These are phyloP conservation scores for Hippocampus zosterae DNA, from an alignment of 2,113 vertebrate species.

Conservation along the genomic window DNA sequence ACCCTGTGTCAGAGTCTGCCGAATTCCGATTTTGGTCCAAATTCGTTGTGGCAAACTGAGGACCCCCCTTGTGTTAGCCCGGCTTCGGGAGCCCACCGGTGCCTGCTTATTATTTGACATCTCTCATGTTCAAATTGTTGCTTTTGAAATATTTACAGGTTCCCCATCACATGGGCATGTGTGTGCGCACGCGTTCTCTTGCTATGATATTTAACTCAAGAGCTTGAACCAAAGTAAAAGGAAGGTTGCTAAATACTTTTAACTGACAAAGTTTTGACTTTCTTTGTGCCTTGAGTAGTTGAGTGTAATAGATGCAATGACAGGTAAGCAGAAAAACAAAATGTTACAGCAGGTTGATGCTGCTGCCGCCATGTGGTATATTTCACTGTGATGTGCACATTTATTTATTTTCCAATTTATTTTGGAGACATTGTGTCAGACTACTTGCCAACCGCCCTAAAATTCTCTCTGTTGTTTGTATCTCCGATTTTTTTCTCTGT, in stretches of 20 bases:
- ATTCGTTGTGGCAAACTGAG: not conserved
- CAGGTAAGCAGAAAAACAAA: slow-evolving; percentile 58
- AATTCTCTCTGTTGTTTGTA: slow-evolving; percentile 97
- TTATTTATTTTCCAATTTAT: slow-evolving; percentile 67
- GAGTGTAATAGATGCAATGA: slow-evolving; percentile 12
- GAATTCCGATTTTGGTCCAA: too few relatives aligned
- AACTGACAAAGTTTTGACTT: too few relatives aligned
- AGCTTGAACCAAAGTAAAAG: not conserved
- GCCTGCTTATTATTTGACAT: not conserved
- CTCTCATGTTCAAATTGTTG: not conserved
- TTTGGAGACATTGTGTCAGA: slow-evolving; percentile 91
- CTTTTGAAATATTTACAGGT: not conserved
- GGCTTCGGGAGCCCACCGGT: not conserved
- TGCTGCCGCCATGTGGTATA: slow-evolving; percentile 38
- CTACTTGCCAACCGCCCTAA: slow-evolving; percentile 88
- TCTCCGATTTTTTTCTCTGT: slow-evolving; percentile 99
- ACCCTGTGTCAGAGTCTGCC: not conserved
- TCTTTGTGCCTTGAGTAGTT: not conserved
- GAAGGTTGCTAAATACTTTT: not conserved
- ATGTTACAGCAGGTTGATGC: slow-evolving; percentile 42
- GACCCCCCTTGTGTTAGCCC: not conserved
- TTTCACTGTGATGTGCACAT: slow-evolving; percentile 29
- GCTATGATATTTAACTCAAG: not conserved
- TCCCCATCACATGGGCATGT: not conserved
- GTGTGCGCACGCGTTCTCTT: not conserved